Conservation (phyloP, 2,113 vertebrate genomes). For the Phaetusa simplex region DNA sequence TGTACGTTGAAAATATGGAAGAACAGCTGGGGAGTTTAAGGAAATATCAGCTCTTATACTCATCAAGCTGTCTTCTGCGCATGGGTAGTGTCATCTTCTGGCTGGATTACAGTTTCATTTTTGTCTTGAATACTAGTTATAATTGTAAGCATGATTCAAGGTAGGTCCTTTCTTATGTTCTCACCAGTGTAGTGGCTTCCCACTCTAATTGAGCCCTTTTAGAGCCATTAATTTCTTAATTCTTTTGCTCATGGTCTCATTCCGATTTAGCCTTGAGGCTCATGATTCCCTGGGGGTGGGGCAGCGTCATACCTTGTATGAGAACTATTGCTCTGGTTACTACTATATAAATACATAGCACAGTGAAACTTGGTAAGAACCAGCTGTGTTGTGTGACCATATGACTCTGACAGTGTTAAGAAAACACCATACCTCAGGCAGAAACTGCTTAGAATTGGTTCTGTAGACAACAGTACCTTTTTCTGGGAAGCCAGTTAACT, state of each 20-base stretch:
- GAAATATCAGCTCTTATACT: neutral
- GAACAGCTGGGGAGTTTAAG: slow-evolving; percentile 15
- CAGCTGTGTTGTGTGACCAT: neutral
- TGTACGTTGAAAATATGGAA: neutral
- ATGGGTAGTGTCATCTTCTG: neutral
- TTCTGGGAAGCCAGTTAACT: neutral
- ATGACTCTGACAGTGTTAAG: neutral
- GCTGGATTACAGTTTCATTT: neutral
- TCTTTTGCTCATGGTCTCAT: neutral
- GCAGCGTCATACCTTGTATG: neutral
- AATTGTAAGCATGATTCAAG: neutral
- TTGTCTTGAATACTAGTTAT: neutral
- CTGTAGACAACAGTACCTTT: neutral
- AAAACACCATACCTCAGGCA: neutral
- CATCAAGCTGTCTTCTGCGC: neutral
- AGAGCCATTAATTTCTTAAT: neutral
- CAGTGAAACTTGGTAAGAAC: slow-evolving; percentile 6
- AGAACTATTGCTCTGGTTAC: neutral
- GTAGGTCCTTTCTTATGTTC: neutral
- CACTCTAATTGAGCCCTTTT: neutral
- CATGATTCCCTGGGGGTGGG: neutral
- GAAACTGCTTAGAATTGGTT: neutral
- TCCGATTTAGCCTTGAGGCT: neutral
- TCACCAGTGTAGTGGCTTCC: neutral
- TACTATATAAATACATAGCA: neutral